Evolutionary conservation across 53 echinoderm and acorn worm genomes (phyloP), one percentile per base, ranked within the genome.

Genomic region (Crossaster papposus): DNA sequence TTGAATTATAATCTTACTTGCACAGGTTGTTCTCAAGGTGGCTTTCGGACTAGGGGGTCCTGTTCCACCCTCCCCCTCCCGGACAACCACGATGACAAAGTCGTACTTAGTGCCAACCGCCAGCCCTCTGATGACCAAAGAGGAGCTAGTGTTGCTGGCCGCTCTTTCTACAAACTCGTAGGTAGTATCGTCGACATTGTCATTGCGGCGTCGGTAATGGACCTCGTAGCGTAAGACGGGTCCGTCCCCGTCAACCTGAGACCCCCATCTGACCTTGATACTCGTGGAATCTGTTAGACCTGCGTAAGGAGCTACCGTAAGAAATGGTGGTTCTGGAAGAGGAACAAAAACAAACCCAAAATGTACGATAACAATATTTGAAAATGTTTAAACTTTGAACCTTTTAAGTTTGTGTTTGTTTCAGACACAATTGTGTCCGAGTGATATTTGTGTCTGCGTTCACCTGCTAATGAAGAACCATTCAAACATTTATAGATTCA

Each of bases 61-160:
- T 30, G 72, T 68, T 4, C 92, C 92, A n/a, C 88, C 76, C 30
- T 77, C 81, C 36, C 91, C 89, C 17, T 63, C 65, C 65, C 92
- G 64, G 9, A 82, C 89, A 64, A 88, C 89, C 0, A 86, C 89
- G 0, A 92, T 78, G 38, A 55, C 88, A 81, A 91, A 91, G 28
- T 91, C 88, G 70, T 91, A 91, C 72, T 91, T 81, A 17, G 92
- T 88, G 81, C 88, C 88, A n/a, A 54, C 51, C 51, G 79, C 37
- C 8, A 91, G 87, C 12, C 77, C 77, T 6, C 33, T 8, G n/a
- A 91, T 72, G n/a, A 15, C 18, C 29, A 37, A 29, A 1, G 81
- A 62, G 30, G 36, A 65, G 65, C 51, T 36, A 0, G 80, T 51
- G 51, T 37, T 78, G 36, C 18, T 24, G 18, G 77, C 0, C 22